Evolutionary conservation across 2,797 vertebrate genomes (phyloP).

Genomic region (Centropyge bicolor): DNA sequence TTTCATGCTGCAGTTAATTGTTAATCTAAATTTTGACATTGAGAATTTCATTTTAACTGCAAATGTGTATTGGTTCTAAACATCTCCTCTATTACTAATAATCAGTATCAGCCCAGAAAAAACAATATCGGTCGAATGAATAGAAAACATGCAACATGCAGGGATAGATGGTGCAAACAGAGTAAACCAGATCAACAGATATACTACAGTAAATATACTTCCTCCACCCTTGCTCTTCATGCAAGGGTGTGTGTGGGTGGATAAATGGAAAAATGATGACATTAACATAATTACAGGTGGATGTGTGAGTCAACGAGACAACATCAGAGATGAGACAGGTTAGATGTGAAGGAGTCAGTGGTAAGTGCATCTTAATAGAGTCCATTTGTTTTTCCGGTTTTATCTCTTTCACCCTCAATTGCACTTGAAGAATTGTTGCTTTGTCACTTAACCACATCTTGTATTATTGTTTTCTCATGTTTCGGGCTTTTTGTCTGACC

Average conservation of each 20-base stretch:
- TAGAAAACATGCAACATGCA: conserved; percentile 26
- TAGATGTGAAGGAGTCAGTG: background rate
- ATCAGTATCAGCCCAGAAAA: background rate
- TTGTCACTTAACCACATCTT: background rate
- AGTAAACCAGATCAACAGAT: background rate
- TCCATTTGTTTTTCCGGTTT: background rate
- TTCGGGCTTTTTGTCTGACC: background rate
- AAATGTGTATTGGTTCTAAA: too few relatives aligned
- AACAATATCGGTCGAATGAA: background rate
- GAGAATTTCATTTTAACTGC: too few relatives aligned
- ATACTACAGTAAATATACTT: background rate
- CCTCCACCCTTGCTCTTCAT: too few relatives aligned
- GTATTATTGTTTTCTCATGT: background rate
- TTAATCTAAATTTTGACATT: too few relatives aligned
- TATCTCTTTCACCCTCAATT: background rate
- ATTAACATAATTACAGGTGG: background rate
- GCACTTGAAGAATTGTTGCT: background rate
- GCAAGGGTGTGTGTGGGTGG: background rate
- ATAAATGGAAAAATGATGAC: background rate
- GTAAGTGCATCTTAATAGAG: background rate
- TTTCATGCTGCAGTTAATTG: too few relatives aligned
- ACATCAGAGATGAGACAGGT: background rate
- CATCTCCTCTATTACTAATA: too few relatives aligned
- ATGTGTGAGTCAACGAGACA: background rate
- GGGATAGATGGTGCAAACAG: background rate